phyloP scores from a whole-genome alignment of 1,140 invertebrate species.

The silkworm (Bombyx mori) region ASM3026992v2 NC_085117.1:17769501-17770000 shows the following conservation, averaged over 20 bases:
- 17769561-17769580: slow-evolving; percentile 43
- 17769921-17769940: slow-evolving; percentile 10
- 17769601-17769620: slow-evolving; percentile 30
- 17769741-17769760: slow-evolving; percentile 30
- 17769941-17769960: slow-evolving; percentile 23
- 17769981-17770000: slow-evolving; percentile 37
- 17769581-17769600: slow-evolving; percentile 27
- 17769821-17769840: slow-evolving; percentile 59
- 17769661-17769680: slow-evolving; percentile 21
- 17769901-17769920: slow-evolving; percentile 15
- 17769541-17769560: slow-evolving; percentile 8
- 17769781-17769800: slow-evolving; percentile 28
- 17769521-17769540: slow-evolving; percentile 15
- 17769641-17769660: slow-evolving; percentile 30
- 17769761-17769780: slow-evolving; percentile 39
- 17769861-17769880: slow-evolving; percentile 30
- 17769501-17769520: slow-evolving; percentile 30
- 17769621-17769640: slow-evolving; percentile 38
- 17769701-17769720: slow-evolving; percentile 32
- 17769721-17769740: slow-evolving; percentile 28
- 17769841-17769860: slow-evolving; percentile 41
- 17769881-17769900: slow-evolving; percentile 36
- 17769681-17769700: slow-evolving; percentile 24
- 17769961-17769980: slow-evolving; percentile 49
- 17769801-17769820: slow-evolving; percentile 29